A percentile compares a stretch with the other conserved stretches of the same genome.
Conservation (phyloP, 2,888 invertebrate species). For the Machimus atricapillus region DNA sequence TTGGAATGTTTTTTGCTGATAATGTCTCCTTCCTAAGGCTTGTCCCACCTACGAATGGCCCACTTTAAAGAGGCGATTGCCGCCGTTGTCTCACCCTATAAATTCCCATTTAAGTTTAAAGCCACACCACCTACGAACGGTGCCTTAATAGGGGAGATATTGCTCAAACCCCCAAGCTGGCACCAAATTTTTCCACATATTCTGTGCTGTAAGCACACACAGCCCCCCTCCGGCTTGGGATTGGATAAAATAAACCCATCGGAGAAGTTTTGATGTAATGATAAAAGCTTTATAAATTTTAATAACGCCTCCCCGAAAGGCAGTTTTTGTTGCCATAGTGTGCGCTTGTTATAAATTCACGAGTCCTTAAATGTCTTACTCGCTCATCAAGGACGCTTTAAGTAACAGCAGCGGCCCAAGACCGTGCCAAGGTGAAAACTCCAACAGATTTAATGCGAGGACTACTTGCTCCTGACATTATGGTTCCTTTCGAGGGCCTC, state of each 20-base stretch:
- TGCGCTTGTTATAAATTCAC: neutral
- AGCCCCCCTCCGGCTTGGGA: neutral
- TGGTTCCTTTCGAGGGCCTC: neutral
- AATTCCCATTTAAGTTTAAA: constrained; percentile 7
- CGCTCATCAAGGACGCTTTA: neutral
- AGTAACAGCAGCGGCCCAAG: neutral
- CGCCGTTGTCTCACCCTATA: neutral
- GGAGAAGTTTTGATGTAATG: constrained; percentile 15
- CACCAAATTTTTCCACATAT: neutral
- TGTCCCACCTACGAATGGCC: neutral
- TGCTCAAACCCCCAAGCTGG: neutral
- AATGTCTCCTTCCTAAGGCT: neutral
- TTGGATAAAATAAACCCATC: constrained; percentile 22
- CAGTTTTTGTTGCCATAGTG: neutral
- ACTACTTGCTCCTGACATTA: neutral
- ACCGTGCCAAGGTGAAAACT: neutral
- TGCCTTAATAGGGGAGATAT: neutral
- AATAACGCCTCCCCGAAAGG: neutral
- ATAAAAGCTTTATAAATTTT: constrained; percentile 24
- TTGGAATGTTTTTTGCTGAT: constrained; percentile 35
- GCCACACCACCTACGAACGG: neutral
- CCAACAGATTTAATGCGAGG: neutral
- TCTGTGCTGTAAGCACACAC: neutral
- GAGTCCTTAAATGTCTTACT: neutral
- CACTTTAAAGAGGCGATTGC: neutral